Base-by-base conservation (phyloP, 2,797 vertebrate genomes). In the Phyllotis vaccarum region DNA sequence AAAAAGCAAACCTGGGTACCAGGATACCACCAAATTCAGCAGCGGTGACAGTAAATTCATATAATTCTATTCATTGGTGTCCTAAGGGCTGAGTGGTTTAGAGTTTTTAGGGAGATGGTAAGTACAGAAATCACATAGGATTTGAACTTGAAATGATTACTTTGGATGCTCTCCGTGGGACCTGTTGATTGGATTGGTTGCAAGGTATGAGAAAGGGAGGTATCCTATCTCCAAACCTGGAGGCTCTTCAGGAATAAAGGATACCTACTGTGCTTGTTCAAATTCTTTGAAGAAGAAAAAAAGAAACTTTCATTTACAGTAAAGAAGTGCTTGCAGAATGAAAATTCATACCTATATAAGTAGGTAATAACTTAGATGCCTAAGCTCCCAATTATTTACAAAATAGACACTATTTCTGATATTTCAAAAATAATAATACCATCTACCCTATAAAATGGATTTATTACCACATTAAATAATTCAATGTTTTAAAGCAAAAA, bases 401-500 rank as follows among this genome's bases (percentile, higher is more conserved):
- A 91, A 86, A 40, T 62, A 37, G 11, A 10, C 40, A 68, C 27
- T 13, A 19, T 37, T 83, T 72, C 40, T 22, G 37, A 7, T 62
- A 75, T 92, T 64, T 96, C 40, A 88, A 95, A 89, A 90, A 43
- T 74, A 72, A 5, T 40, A 76, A 52, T 58, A 46, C 52, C 40
- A 81, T 60, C 81, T 6, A 9, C 80, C 70, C 54, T 56, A 24
- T 17, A 54, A 88, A 95, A 66, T 43, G 31, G 22, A 22, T 82
- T 29, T 22, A 75, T 31, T 64, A 68, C 19, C 56, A 49, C 5
- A 81, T 29, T 80, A 85, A 80, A 70, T 7, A 62, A 80, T 72
- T 94, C 58, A 64, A 58, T 82, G 86, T 94, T 62, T 79, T 93
- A 54, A 80, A 54, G 76, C 16, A 60, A 88, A 83, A 92, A 72